Base-by-base conservation (phyloP, 2,888 invertebrate genomes). In the Meliscaeva auricollis region DNA sequence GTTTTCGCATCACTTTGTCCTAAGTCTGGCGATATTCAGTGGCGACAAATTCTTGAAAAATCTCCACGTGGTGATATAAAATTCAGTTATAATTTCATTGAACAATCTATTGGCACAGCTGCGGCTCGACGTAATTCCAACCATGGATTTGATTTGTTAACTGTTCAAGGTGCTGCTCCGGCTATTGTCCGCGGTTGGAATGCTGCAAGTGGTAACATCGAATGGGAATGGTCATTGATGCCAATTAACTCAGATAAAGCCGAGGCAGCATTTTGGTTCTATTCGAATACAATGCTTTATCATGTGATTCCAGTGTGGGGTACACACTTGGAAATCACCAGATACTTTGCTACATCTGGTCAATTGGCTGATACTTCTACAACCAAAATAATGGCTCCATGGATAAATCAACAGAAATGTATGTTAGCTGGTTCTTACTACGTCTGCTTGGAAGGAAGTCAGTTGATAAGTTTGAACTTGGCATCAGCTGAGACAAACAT, bases 181-280 rank as follows among this genome's bases (percentile, higher is more conserved):
- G 95, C 95, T 87, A 92, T 96, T 64, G 94, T 97, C 13, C 93
- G 97, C 85, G 96, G 95, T 38, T 98, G 97, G 97, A 96, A 97
- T 89, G 92, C 95, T 6, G 93, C 94, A 41, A 94, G 94, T 87
- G 97, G 95, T 17, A 92, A 95, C 48, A 93, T 96, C 3, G 91
- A 95, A n/a, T 95, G 94, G 93, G 96, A 97, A 91, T 97, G 97
- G 97, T 94, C 94, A 0, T 88, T 95, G n/a, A 90, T 90, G 89
- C 91, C 92, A 0, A 48, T 91, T 1, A 90, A 91, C 35, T 87
- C 89, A 0, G 91, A 91, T 13, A 89, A 89, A 4, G 93, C 93
- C 0, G 92, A 93, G 13, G 91, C 92, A 79, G 93, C 94, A 0
- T 92, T 94, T 79, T 95, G 95, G 94, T 93, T 94, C 92, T 93